These are phyloP conservation scores for Tinea semifulvella DNA, from an alignment of 2,888 invertebrate species.

Conservation along the genomic window DNA sequence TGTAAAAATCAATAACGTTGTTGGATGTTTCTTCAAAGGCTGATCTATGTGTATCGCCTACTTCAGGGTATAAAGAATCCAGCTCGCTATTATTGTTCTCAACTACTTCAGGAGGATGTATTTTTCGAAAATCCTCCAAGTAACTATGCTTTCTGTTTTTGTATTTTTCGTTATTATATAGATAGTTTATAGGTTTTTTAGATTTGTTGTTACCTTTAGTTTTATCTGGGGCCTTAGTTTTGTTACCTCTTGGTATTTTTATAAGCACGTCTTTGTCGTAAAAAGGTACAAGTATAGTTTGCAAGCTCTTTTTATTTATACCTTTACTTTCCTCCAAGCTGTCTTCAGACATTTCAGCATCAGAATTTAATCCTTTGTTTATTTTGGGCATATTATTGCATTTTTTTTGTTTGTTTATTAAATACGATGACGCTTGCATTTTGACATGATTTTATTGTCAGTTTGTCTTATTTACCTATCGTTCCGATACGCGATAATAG, in stretches of 20 bases:
- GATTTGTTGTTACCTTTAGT: constrained; percentile 16
- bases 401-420: constrained; percentile 21
- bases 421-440: constrained; percentile 29
- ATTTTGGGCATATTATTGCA: constrained; percentile 25
- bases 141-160: constrained; percentile 34
- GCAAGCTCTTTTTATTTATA: constrained; percentile 27
- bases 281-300: constrained; percentile 55
- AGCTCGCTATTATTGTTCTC: constrained; percentile 32
- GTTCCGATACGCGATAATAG: too few relatives aligned
- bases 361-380: constrained; percentile 32
- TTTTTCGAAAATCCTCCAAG: constrained; percentile 50
- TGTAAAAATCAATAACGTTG: constrained; percentile 36
- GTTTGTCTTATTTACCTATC: not conserved
- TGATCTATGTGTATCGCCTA: constrained; percentile 52
- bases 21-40: constrained; percentile 36
- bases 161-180: constrained; percentile 39
- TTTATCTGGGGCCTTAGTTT: constrained; percentile 15
- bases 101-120: constrained; percentile 25
- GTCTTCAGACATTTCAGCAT: constrained; percentile 44
- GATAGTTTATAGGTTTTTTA: constrained; percentile 28
- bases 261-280: constrained; percentile 57
- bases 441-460: not conserved
- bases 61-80: constrained; percentile 50
- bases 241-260: constrained; percentile 37
- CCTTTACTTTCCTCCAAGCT: constrained; percentile 42